Percentiles rank a stretch among this genome's conserved stretches.
Conservation (phyloP, 2,113 vertebrate genomes). For the Capreolus pygargus region DNA sequence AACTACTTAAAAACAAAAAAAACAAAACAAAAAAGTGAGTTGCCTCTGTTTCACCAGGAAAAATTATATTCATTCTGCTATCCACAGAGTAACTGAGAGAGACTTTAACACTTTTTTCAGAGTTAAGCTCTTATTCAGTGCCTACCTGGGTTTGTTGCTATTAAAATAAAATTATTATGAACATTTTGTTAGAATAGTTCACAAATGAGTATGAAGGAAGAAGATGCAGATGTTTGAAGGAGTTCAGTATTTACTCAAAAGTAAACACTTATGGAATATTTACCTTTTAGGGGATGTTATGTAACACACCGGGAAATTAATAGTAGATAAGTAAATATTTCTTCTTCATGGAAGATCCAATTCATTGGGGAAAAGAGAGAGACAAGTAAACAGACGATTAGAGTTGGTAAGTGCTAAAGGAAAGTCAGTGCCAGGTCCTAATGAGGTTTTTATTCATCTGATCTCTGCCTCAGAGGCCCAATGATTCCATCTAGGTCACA, state of each 20-base stretch:
- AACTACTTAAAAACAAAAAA: not conserved
- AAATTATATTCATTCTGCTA: conserved; percentile 25
- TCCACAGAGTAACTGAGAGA: not conserved
- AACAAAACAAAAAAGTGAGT: not conserved
- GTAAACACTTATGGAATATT: conserved; percentile 11
- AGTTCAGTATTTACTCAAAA: conserved; percentile 5
- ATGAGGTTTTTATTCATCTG: not conserved
- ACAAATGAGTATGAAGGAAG: conserved; percentile 1
- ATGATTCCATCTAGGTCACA: not conserved
- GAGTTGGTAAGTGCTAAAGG: not conserved
- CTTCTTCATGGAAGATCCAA: conserved; percentile 38
- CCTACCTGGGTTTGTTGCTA: not conserved
- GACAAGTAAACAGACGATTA: not conserved
- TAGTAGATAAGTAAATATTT: not conserved
- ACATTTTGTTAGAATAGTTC: not conserved
- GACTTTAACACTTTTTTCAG: conserved; percentile 5
- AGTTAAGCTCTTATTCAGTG: not conserved
- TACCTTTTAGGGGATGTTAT: conserved; percentile 12
- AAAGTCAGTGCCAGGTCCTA: not conserved
- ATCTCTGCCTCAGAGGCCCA: not conserved
- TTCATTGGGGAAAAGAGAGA: not conserved
- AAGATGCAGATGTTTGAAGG: not conserved
- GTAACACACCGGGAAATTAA: not conserved
- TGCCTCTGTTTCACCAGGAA: conserved; percentile 30
- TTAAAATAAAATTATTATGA: conserved; percentile 26